Evolutionary conservation across 2,113 vertebrate species (phyloP).

Genomic region (Stomatorhinus ivindoensis): DNA sequence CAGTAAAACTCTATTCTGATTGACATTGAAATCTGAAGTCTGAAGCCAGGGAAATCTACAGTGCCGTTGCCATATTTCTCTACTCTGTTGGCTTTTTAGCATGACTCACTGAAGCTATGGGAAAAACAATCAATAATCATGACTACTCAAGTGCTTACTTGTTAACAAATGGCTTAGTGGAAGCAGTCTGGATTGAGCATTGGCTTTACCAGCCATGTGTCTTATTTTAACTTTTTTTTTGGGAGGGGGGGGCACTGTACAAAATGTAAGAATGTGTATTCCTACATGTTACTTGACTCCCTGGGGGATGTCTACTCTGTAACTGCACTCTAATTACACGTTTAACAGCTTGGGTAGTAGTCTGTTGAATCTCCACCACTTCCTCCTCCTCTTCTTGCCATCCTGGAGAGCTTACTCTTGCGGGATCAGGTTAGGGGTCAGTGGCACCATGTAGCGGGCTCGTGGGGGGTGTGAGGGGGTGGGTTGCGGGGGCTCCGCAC

Average conservation of each 20-base stretch:
- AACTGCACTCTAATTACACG: not conserved
- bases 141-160: not conserved
- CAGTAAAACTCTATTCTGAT: not conserved
- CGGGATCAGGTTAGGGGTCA: constrained; percentile 2
- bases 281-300: not conserved
- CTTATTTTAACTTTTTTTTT: not conserved
- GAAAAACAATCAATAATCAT: not conserved
- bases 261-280: not conserved
- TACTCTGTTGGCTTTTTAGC: not conserved
- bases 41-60: not conserved
- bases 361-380: not conserved
- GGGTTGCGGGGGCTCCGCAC: constrained; percentile 40
- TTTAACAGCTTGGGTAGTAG: not conserved
- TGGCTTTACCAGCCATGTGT: not conserved
- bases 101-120: not conserved
- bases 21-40: not conserved
- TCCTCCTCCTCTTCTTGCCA: not conserved
- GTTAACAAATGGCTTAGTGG: not conserved
- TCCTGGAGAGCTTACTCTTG: not conserved
- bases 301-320: not conserved
- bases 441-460: not conserved
- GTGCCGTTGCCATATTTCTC: not conserved
- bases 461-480: not conserved
- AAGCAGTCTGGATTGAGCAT: not conserved
- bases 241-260: not conserved